Base-by-base conservation (phyloP, 2,797 vertebrate species). In the Semotilus atromaculatus region DNA sequence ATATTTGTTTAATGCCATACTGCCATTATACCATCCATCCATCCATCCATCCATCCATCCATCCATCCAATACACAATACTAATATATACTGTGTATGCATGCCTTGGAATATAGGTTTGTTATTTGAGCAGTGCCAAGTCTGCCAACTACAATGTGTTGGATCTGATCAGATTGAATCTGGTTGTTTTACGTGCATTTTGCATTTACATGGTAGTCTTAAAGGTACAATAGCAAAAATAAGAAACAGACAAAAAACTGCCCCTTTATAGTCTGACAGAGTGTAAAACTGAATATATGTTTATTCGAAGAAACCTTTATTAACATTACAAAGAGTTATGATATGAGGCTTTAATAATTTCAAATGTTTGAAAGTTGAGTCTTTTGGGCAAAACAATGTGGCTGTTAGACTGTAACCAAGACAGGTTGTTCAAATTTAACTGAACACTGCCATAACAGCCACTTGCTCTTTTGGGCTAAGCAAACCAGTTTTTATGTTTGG, bases 401-500 rank as follows among this genome's bases (percentile, higher is more conserved):
- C 58, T 55, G 64, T 43, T n/a, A 53, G 48, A 77, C 51, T 68
- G 48, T 77, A 77, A n/a, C 64, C 60, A 58, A 23, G 5, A 67
- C 82, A 77, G 51, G 48, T 66, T 55, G 71, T 55, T 14, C 18
- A 76, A 76, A 68, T 70, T 60, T 26, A 73, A 71, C 53, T n/a
- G 19, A 62, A 62, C 67, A 6, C 26, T 62, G 66, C 60, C 66
- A 85, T 36, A 72, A 79, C 31, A 36, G 23, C 75, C 51, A 84
- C 66, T 70, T 78, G 48, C 75, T 84, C 48, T 62, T 79, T 45
- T 36, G 21, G 72, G 66, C 36, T n/a, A 31, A 3, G 34, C 34
- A 77, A 76, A 58, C 31, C 23, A 53, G 48, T 84, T 75, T 81
- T 83, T 84, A 58, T 43, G 48, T 68, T 84, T 58, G 6, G 55